These are phyloP conservation scores for Aepyceros melampus DNA, from an alignment of 2,113 vertebrate species.

Conservation along the genomic window DNA sequence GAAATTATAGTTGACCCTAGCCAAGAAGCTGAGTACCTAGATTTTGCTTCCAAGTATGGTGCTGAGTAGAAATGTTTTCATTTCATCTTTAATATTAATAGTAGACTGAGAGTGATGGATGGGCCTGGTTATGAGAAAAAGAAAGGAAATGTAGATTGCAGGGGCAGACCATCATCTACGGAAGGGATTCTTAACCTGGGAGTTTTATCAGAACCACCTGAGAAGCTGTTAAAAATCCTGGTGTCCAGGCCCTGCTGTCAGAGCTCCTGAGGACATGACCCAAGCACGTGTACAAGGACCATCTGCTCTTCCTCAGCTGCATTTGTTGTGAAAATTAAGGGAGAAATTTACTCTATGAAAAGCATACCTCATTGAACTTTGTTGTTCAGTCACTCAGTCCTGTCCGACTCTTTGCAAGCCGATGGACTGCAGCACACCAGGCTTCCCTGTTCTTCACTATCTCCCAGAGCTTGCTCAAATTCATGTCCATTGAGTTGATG, in stretches of 20 bases:
- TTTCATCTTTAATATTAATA: not conserved
- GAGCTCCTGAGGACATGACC: not conserved
- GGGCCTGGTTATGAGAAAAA: not conserved
- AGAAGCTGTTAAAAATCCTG: not conserved
- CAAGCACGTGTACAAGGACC: not conserved
- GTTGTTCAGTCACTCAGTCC: not conserved
- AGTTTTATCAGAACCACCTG: not conserved
- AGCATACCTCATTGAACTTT: not conserved
- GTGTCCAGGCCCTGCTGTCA: not conserved
- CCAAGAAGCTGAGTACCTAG: not conserved
- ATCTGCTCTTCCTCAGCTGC: not conserved
- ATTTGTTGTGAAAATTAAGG: not conserved
- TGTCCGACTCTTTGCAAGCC: not conserved
- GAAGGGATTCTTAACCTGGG: not conserved
- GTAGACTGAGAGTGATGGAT: not conserved
- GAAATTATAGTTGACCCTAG: not conserved
- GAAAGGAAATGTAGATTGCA: not conserved
- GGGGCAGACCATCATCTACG: not conserved
- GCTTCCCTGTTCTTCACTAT: not conserved
- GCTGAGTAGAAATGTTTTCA: not conserved
- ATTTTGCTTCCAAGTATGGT: conserved; percentile 21
- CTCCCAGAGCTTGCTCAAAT: not conserved
- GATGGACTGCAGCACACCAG: not conserved
- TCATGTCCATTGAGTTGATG: not conserved
- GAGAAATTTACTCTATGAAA: not conserved